These are phyloP conservation scores for Notechis scutatus DNA, from an alignment of 2,113 vertebrate species.

Conservation along the genomic window DNA sequence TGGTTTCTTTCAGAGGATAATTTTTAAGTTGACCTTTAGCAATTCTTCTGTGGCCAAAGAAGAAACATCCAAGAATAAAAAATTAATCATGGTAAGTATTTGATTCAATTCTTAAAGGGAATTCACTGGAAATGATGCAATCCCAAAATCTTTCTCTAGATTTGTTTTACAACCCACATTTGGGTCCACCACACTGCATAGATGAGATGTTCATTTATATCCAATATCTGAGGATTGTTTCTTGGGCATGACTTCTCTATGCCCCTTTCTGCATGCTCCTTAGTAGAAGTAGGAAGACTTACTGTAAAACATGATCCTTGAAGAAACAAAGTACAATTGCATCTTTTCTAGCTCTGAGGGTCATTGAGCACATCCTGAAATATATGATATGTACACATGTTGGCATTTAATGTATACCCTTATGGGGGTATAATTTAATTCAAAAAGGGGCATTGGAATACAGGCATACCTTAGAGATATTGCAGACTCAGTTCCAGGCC, in stretches of 20 bases:
- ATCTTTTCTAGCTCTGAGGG: background rate
- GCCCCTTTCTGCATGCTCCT: slow-evolving; percentile 1
- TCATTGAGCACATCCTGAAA: background rate
- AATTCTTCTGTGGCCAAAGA: slow-evolving; percentile 16
- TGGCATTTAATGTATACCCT: background rate
- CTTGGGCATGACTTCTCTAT: slow-evolving; percentile 3
- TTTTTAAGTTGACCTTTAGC: slow-evolving; percentile 18
- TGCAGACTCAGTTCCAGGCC: background rate
- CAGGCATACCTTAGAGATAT: background rate
- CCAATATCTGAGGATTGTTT: background rate
- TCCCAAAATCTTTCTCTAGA: slow-evolving; percentile 35
- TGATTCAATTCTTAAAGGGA: slow-evolving; percentile 5
- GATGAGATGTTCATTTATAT: background rate
- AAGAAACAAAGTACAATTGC: background rate
- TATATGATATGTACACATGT: background rate
- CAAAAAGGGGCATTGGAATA: background rate
- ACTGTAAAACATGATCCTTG: background rate
- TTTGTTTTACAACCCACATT: slow-evolving; percentile 10
- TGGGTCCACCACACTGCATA: background rate
- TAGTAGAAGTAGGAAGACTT: background rate
- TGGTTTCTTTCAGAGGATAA: slow-evolving; percentile 2
- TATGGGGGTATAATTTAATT: background rate
- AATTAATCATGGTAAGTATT: slow-evolving; percentile 22
- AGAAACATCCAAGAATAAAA: slow-evolving; percentile 27
- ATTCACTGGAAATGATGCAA: slow-evolving; percentile 25